phyloP scores from a whole-genome alignment of 2,888 invertebrate species.

The Hanleya hanleyi region DNA sequence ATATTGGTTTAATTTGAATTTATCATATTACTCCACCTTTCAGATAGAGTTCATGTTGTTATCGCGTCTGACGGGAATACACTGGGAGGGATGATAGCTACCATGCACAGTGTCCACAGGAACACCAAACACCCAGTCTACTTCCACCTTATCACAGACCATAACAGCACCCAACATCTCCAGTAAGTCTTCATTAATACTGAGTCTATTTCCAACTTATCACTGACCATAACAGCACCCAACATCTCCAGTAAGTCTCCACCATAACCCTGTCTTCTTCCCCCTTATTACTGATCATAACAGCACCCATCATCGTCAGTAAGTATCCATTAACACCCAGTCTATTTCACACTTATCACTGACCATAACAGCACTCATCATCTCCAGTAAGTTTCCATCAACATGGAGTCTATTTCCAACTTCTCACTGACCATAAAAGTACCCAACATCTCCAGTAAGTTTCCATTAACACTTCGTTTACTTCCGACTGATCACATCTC shows the following conservation, averaged over 20 bases:
- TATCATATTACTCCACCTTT: no score
- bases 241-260: slow-evolving; percentile 49
- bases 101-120: slow-evolving; percentile 68
- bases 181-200: slow-evolving; percentile 40
- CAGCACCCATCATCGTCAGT: slow-evolving; percentile 53
- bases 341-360: slow-evolving; percentile 67
- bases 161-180: slow-evolving; percentile 46
- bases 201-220: slow-evolving; percentile 67
- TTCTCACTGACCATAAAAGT: no score
- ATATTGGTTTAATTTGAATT: no score
- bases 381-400: slow-evolving; percentile 41
- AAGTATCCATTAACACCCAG: slow-evolving; percentile 32
- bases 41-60: slow-evolving; percentile 49
- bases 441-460: no score
- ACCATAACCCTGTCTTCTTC: slow-evolving; percentile 54
- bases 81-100: slow-evolving; percentile 68
- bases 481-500: no score
- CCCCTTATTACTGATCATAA: slow-evolving; percentile 61
- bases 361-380: slow-evolving; percentile 48
- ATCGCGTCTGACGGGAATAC: slow-evolving; percentile 62
- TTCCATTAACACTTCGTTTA: no score
- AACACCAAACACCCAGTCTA: slow-evolving; percentile 62
- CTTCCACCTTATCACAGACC: slow-evolving; percentile 65
- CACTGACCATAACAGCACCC: slow-evolving; percentile 45
- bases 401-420: no score